phyloP scores from a whole-genome alignment of 1,140 invertebrate genomes.

The Linepithema humile region DNA sequence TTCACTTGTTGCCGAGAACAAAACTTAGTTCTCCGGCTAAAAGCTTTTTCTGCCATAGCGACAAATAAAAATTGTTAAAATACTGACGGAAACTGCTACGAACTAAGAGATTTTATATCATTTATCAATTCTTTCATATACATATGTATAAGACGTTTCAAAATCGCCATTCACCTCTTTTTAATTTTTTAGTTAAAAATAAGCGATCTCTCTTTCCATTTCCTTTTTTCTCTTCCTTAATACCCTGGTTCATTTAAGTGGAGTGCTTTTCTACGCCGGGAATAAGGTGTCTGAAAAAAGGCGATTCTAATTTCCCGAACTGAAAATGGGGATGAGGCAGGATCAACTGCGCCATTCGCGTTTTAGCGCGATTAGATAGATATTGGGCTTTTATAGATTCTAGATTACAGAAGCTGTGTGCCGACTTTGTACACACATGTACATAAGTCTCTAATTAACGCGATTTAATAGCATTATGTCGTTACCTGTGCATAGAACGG shows the following conservation, averaged over 20 bases:
- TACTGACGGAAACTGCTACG: not conserved
- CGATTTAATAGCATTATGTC: not conserved
- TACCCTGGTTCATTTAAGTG: not conserved
- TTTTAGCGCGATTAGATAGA: not conserved
- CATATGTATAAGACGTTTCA: not conserved
- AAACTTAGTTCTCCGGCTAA: not conserved
- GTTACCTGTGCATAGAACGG: too few species aligned
- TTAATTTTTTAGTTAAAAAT: not conserved
- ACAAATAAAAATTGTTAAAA: conserved; percentile 5
- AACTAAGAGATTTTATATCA: not conserved
- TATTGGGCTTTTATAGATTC: conserved; percentile 20
- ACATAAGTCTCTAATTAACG: not conserved
- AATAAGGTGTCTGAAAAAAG: not conserved
- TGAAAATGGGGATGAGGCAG: not conserved
- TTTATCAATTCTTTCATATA: conserved; percentile 7
- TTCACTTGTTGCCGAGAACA: not conserved
- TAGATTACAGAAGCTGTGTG: not conserved
- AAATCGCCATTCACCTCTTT: not conserved
- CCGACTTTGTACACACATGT: not conserved
- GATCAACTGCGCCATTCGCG: not conserved
- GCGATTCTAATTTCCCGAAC: not conserved
- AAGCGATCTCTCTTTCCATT: not conserved
- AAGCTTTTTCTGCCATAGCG: not conserved
- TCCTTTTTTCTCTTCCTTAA: not conserved
- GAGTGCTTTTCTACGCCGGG: not conserved